A percentile compares a stretch with the other conserved stretches of the same genome.
phyloP scores from a whole-genome alignment of 2,888 invertebrate species.

The Mimas tiliae region DNA sequence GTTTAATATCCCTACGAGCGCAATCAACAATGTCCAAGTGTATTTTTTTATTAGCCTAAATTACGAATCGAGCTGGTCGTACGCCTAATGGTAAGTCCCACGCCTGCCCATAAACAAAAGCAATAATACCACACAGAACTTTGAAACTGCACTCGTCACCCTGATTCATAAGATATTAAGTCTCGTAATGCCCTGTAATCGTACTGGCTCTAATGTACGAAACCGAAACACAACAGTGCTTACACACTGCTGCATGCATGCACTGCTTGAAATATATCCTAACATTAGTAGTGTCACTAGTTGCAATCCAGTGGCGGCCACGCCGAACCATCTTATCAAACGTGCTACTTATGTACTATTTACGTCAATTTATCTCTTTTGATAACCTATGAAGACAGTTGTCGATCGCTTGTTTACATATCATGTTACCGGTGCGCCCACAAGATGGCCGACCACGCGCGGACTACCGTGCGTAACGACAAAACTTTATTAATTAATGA shows the following conservation, averaged over 20 bases:
- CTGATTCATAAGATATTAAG: no score
- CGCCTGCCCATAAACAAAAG: no score
- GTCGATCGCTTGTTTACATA: slow-evolving; percentile 49
- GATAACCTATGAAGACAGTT: slow-evolving; percentile 36
- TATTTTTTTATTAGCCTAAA: no score
- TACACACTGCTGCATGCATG: background rate
- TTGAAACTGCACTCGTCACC: no score
- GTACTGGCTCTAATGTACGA: no score
- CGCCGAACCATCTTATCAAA: background rate
- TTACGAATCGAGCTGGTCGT: no score
- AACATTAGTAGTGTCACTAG: background rate
- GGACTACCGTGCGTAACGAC: slow-evolving; percentile 4
- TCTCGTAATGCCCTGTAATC: no score
- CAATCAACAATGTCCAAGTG: no score
- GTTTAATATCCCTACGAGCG: no score
- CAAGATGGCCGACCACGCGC: slow-evolving; percentile 53
- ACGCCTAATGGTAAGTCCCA: no score
- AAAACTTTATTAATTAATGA: background rate
- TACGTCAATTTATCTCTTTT: slow-evolving; percentile 10
- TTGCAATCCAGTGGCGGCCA: slow-evolving; percentile 5
- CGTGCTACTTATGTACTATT: background rate
- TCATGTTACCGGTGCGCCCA: slow-evolving; percentile 55
- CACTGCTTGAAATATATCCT: background rate
- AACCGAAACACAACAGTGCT: no score
- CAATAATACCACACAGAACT: no score